Base-by-base conservation (phyloP, 2,888 invertebrate genomes). In the Monoplex corrugatus region DNA sequence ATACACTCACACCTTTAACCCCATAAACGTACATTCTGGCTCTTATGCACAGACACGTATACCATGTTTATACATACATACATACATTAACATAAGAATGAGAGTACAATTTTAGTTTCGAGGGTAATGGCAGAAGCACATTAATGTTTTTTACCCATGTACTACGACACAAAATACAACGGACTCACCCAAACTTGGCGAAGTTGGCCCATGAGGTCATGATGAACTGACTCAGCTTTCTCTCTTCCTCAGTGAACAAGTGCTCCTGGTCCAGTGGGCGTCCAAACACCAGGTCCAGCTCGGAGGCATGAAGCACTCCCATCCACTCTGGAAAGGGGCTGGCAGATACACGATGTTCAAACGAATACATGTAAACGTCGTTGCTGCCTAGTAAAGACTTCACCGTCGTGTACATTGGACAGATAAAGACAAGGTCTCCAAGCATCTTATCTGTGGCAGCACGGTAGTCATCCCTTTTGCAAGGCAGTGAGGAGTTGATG, bases 131-230 rank as follows among this genome's bases (percentile, higher is more conserved):
- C n/a, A n/a, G n/a, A n/a, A n/a, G n/a, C n/a, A n/a, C n/a, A n/a
- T n/a, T n/a, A n/a, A n/a, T n/a, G n/a, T n/a, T n/a, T n/a, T n/a
- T n/a, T n/a, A n/a, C n/a, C n/a, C n/a, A n/a, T n/a, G n/a, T n/a
- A n/a, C n/a, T n/a, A n/a, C n/a, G n/a, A n/a, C n/a, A 50, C 50
- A 50, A 50, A 8, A 50, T 13, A 8, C 10, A 50, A 50, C 8
- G 50, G 80, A 78, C 91, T 92, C 97, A 99, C 99, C 99, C 98
- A 92, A 98, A 98, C 96, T 98, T 98, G 82, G 98, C 98, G 95
- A 99, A 99, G 96, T 99, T 99, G 0, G 98, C 98, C 98, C 98
- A 99, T 96, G 98, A 98, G 95, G 97, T 97, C 98, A 99, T 98
- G 96, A 99, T 97, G 91, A 97, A 97, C 95, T 97, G 97, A 95